Evolutionary conservation across 2,888 invertebrate species (phyloP), one percentile per base, ranked within the genome.

Genomic region (Leptinotarsa juncta): DNA sequence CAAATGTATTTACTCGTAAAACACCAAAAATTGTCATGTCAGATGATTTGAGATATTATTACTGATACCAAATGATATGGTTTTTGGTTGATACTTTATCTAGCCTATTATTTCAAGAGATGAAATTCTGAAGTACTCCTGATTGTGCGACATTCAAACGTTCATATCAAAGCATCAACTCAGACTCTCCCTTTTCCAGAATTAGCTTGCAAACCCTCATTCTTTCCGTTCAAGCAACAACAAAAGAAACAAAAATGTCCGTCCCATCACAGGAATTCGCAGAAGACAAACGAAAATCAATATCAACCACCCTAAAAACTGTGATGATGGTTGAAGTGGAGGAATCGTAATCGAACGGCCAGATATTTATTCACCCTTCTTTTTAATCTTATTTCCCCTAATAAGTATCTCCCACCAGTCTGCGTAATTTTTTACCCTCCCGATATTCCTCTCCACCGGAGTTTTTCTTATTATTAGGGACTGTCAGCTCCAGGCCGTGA

Each of bases 401-500:
- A 82, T 82, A 78, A 81, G 74, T 69, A 71, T 73, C 73, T 48
- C 77, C 71, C 74, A 60, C 74, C 77, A 66, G 74, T 72, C 74
- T 74, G 62, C 76, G 72, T 77, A 72, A 73, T 73, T 77, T 79
- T 79, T 77, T 77, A 72, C 76, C 73, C 70, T 68, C 77, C 70
- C 70, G 65, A 55, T 60, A 71, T 60, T 18, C 74, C 72, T 72
- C 76, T 71, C 71, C 62, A 48, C 66, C 73, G 66, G 73, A 79
- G 78, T 81, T 81, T 81, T 81, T 81, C 79, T 80, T 75, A 78
- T 78, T 78, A 78, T 74, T 73, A 77, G 83, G 83, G 83, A 78
- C 84, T 83, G 84, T 85, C 84, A 84, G 84, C 81, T 80, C 75
- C 84, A 84, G 83, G 80, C 82, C 78, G 79, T 84, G 84, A 85